These are phyloP conservation scores for Psilopogon haemacephalus DNA, from an alignment of 2,113 vertebrate species.

Conservation along the genomic window DNA sequence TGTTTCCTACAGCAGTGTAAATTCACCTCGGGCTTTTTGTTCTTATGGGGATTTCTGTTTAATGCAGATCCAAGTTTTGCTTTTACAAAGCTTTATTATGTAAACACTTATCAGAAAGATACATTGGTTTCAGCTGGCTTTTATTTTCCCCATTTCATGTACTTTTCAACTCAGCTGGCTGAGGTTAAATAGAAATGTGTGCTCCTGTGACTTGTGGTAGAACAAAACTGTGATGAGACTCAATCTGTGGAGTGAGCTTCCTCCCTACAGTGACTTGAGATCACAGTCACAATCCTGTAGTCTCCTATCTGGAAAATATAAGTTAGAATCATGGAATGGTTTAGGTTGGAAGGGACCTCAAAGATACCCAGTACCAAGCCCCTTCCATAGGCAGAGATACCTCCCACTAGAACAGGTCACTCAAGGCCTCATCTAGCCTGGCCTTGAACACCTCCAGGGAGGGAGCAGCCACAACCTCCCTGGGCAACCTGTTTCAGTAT, in stretches of 20 bases:
- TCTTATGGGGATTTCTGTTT: neutral
- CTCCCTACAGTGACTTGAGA: neutral
- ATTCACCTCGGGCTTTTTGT: neutral
- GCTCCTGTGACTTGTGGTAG: neutral
- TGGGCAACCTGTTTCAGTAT: too few species aligned
- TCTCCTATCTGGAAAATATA: neutral
- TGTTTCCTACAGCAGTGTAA: neutral
- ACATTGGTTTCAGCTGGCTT: neutral
- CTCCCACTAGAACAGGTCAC: too few species aligned
- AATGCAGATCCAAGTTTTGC: neutral
- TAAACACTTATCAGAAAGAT: neutral
- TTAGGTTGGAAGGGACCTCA: too few species aligned
- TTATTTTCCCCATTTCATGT: neutral
- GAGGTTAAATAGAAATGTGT: neutral
- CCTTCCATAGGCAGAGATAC: too few species aligned
- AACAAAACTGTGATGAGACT: neutral
- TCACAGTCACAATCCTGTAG: neutral
- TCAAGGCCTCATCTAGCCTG: too few species aligned
- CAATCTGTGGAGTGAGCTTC: neutral
- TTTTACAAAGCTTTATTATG: neutral
- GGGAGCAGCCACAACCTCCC: too few species aligned
- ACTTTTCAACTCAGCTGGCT: neutral
- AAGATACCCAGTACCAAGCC: too few species aligned
- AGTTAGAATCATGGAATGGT: too few species aligned
- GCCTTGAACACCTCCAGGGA: too few species aligned